Conservation (phyloP, 2,113 vertebrate genomes). For the Dicentrarchus labrax region DNA sequence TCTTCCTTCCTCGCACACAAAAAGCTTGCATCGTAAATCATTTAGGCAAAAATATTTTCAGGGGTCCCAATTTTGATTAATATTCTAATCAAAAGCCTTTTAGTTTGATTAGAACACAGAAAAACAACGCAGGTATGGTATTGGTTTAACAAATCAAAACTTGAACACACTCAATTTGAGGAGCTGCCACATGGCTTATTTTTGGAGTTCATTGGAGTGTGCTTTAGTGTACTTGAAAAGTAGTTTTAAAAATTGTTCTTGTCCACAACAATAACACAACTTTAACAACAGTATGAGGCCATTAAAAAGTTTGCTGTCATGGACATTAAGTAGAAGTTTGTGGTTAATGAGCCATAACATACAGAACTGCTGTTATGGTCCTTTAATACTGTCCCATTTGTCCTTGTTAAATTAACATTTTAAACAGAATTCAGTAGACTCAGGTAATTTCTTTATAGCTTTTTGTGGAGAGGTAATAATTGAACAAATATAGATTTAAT, state of each 20-base stretch:
- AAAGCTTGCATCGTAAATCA: slow-evolving; percentile 47
- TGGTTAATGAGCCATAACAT: not conserved
- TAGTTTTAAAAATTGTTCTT: not conserved
- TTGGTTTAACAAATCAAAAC: slow-evolving; percentile 30
- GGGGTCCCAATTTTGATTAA: slow-evolving; percentile 55
- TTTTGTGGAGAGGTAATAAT: slow-evolving; percentile 1
- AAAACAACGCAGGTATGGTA: slow-evolving; percentile 19
- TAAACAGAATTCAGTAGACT: not conserved
- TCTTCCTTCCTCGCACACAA: not conserved
- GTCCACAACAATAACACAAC: not conserved
- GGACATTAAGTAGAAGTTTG: not conserved
- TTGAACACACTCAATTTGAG: not conserved
- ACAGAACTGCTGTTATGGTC: not conserved
- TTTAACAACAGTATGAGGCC: not conserved
- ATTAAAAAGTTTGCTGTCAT: not conserved
- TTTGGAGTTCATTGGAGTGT: not conserved
- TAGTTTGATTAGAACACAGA: slow-evolving; percentile 67
- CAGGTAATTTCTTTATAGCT: not conserved
- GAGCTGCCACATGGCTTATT: not conserved
- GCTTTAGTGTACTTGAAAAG: not conserved
- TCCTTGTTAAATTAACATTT: not conserved
- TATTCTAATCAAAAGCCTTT: slow-evolving; percentile 64
- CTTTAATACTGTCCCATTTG: slow-evolving; percentile 14
- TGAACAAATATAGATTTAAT: slow-evolving; percentile 16
- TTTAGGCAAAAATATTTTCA: slow-evolving; percentile 31